phyloP scores from a whole-genome alignment of 2,888 invertebrate species.

The Lochmaea crataegi region DNA sequence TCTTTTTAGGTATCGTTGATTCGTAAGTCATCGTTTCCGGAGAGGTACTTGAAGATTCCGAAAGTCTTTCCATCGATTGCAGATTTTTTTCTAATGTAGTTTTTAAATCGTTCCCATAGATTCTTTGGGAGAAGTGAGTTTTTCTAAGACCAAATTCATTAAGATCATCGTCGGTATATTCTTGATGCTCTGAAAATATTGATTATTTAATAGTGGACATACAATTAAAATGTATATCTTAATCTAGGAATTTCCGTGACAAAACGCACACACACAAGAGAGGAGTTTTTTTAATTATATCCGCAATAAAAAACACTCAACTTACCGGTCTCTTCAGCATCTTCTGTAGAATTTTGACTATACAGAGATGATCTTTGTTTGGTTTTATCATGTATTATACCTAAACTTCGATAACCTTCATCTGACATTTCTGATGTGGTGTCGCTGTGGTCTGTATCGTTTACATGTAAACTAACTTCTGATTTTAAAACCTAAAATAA shows the following conservation, averaged over 20 bases:
- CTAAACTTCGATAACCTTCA: slow-evolving; percentile 85
- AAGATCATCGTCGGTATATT: slow-evolving; percentile 73
- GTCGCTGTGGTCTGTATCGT: slow-evolving; percentile 69
- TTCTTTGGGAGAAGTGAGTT: slow-evolving; percentile 75
- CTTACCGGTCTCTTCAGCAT: slow-evolving; percentile 78
- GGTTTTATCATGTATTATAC: slow-evolving; percentile 71
- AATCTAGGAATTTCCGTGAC: too few relatives aligned
- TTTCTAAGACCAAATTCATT: slow-evolving; percentile 78
- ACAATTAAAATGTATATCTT: too few relatives aligned
- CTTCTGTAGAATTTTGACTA: slow-evolving; percentile 79
- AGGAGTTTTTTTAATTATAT: too few relatives aligned
- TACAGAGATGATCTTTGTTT: slow-evolving; percentile 75
- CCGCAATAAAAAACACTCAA: slow-evolving; percentile 21
- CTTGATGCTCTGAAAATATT: slow-evolving; percentile 71
- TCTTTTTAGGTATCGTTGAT: slow-evolving; percentile 12
- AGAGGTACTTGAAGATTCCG: slow-evolving; percentile 44
- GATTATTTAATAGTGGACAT: too few relatives aligned
- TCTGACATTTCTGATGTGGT: slow-evolving; percentile 88
- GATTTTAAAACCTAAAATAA: slow-evolving; percentile 61
- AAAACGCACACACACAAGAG: too few relatives aligned
- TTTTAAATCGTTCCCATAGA: slow-evolving; percentile 67
- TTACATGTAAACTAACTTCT: slow-evolving; percentile 62
- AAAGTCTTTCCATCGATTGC: slow-evolving; percentile 43
- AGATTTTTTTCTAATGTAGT: slow-evolving; percentile 56
- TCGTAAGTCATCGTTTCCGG: slow-evolving; percentile 38